Evolutionary conservation across 1,140 invertebrate species (phyloP), one percentile per base, ranked within the genome.

Genomic region (Drosophila lacertosa): DNA sequence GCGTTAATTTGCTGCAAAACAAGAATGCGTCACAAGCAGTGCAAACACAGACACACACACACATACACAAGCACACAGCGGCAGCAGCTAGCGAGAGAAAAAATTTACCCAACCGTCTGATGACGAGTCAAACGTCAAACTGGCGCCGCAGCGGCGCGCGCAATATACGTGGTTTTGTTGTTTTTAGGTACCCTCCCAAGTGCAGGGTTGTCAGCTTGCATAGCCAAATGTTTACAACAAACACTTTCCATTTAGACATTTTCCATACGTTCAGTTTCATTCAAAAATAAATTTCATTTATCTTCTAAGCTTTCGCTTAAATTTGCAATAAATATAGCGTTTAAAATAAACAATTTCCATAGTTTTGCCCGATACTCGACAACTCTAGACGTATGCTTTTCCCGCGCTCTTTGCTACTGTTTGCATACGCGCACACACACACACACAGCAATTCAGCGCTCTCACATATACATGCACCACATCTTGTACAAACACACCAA

Each of bases 61-160:
- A 59, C 67, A 72, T 39, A 50, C 48, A 76, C 37, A 35, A 47
- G 40, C 29, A 51, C 22, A 71, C 63, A 62, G 63, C 24, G 33
- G 45, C 60, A 73, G 59, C 62, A 57, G 55, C 59, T 69, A 79
- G 73, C 70, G 80, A 77, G 80, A 84, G 45, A 63, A 74, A 67
- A 74, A 82, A 83, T 82, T 74, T 82, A 80, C 67, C 78, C 76
- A 84, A 83, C 80, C 78, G 79, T 82, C 66, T 84, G 79, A 83
- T 76, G 80, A 82, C 75, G 80, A 83, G 68, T 73, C 80, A 62
- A 78, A 83, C 75, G 66, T 78, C 75, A 76, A 83, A 83, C 79
- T 83, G 80, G 79, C 75, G 80, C 80, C 79, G 74, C 35, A 77
- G 44, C 74, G 64, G 44, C 71, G 70, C 74, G 66, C 74, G 62